Evolutionary conservation across 2,113 vertebrate species (phyloP).

Genomic region (Psammodynastes pulverulentus): DNA sequence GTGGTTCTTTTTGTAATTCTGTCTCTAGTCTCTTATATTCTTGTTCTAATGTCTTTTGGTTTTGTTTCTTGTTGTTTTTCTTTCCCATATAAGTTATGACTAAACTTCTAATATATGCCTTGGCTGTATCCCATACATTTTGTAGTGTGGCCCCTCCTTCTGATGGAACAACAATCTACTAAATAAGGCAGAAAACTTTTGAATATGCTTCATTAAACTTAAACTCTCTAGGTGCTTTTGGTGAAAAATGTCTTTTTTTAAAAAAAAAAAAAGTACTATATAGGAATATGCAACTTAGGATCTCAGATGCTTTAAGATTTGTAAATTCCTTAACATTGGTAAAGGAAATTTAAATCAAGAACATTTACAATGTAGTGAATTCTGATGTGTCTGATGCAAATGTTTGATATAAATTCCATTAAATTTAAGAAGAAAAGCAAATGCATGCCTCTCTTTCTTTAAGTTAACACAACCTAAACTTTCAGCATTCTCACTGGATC

Average conservation of each 20-base stretch:
- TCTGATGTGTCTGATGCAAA: background rate
- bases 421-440: background rate
- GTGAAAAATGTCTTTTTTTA: background rate
- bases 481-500: background rate
- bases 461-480: background rate
- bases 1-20: too few relatives aligned
- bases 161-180: background rate
- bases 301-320: background rate
- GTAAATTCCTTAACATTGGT: background rate
- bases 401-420: background rate
- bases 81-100: too few relatives aligned
- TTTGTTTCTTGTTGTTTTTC: too few relatives aligned
- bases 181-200: background rate
- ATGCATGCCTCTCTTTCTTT: background rate
- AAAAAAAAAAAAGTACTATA: background rate
- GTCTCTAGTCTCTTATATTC: too few relatives aligned
- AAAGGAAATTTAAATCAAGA: background rate
- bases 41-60: too few relatives aligned
- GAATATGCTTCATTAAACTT: background rate
- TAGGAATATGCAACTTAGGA: background rate
- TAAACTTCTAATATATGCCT: too few relatives aligned
- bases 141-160: too few relatives aligned
- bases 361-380: background rate
- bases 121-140: too few relatives aligned
- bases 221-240: background rate